Base-by-base conservation (phyloP, 2,797 vertebrate species). In the Lophotriccus pileatus region DNA sequence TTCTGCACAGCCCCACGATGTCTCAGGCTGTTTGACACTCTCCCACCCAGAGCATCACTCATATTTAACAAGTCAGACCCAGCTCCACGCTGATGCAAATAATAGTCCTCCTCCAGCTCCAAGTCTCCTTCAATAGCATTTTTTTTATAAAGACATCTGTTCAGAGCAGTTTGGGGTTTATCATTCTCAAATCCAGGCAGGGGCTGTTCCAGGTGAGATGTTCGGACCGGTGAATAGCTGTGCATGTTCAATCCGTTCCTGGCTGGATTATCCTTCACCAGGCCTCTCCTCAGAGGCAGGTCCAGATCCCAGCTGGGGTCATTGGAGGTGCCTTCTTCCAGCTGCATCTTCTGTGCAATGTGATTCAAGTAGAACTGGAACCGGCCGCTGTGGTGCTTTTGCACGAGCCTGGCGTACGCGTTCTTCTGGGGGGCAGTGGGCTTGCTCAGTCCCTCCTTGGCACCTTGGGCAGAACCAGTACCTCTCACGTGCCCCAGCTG, bases 381-480 rank as follows among this genome's bases (percentile, higher is more conserved):
- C 44, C 98, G 98, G 73, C 96, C 97, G 8, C 98, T 99, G 95
- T 97, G 97, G 91, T 99, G 98, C 94, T 98, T 98, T 23, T 98
- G 98, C 72, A 98, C 97, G 3, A 99, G 98, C 87, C 98, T 97
- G 27, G 98, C 96, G 2, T 99, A 99, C 12, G 98, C 98, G 1
- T 98, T 98, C 97, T 99, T 99, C 95, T 98, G 98, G 27, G 98
- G 96, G 79, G 95, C 84, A 32, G 64, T 30, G 0, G 94, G 84
- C 77, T 95, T 98, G 93, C 94, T 96, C 32, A 93, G 80, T 14
- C 91, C 95, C 69, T 97, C 98, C 91, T 96, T 98, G 23, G 92
- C n/a, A 62, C 98, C 97, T 36, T 97, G 97, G 59, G 89, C 85
- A 55, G 72, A 84, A 70, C 91, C 53, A 32, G 94, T 60, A 37